Evolutionary conservation across 1,140 invertebrate species (phyloP).

Genomic region (Nephila pilipes): DNA sequence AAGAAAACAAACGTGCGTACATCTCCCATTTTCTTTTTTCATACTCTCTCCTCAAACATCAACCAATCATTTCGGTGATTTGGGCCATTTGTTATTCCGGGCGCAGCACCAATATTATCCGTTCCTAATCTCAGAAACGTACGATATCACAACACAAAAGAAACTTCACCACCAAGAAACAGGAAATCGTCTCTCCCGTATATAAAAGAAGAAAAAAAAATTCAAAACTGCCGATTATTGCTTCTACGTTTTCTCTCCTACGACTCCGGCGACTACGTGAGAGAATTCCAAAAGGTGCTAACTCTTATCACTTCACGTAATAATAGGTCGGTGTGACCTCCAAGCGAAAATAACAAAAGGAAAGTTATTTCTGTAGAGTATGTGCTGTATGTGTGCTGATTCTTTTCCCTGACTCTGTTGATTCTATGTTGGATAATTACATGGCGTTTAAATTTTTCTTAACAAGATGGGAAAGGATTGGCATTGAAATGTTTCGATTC

Average conservation of each 20-base stretch:
- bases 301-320: background rate
- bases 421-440: conserved; percentile 3
- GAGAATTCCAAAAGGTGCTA: background rate
- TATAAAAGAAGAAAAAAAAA: background rate
- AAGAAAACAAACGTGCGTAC: too few relatives aligned
- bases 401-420: conserved; percentile 3
- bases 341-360: background rate
- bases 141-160: background rate
- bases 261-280: background rate
- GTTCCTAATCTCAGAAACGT: background rate
- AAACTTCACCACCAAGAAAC: background rate
- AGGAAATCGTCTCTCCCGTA: background rate
- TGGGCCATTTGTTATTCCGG: background rate
- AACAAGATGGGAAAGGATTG: background rate
- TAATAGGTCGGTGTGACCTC: conserved; percentile 15
- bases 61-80: background rate
- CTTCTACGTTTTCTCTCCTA: background rate
- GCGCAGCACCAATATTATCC: background rate
- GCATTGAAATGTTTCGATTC: background rate
- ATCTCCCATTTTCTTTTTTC: background rate
- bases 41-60: background rate
- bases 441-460: background rate
- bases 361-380: background rate
- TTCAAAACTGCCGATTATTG: background rate
- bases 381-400: too few relatives aligned